Conservation (phyloP, 2,113 vertebrate genomes). For the Otocyon megalotis region DNA sequence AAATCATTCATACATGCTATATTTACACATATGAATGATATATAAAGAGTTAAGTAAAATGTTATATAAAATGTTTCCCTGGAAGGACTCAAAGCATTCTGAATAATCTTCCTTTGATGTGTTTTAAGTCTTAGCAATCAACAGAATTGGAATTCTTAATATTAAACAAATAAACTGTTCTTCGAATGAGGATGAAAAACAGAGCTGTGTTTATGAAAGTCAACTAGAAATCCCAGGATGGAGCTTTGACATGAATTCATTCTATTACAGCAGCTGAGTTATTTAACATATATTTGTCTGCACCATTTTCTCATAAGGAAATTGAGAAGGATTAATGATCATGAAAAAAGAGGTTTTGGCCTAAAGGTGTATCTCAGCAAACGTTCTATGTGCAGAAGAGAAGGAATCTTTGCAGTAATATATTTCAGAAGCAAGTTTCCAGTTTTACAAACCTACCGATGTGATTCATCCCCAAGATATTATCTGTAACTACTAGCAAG, state of each 20-base stretch:
- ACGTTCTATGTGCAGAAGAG: background rate
- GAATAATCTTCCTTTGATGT: slow-evolving; percentile 4
- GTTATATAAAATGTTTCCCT: slow-evolving; percentile 20
- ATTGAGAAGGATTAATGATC: slow-evolving; percentile 51
- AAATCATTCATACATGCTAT: background rate
- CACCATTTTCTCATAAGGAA: slow-evolving; percentile 47
- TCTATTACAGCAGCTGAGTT: background rate
- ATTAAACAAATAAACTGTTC: slow-evolving; percentile 21
- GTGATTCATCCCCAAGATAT: background rate
- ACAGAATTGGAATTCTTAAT: slow-evolving; percentile 40
- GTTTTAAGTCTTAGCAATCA: slow-evolving; percentile 30
- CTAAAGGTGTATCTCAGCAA: background rate
- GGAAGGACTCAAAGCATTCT: background rate
- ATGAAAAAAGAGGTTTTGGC: background rate
- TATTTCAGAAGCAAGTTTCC: background rate
- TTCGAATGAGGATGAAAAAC: slow-evolving; percentile 43
- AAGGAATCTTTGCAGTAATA: background rate
- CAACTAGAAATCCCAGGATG: background rate
- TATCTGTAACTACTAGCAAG: slow-evolving; percentile 16
- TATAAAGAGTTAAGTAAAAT: slow-evolving; percentile 18
- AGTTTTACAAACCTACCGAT: background rate
- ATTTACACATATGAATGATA: background rate
- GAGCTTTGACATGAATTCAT: slow-evolving; percentile 51
- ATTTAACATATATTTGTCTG: slow-evolving; percentile 41
- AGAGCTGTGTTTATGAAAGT: background rate